phyloP scores from a whole-genome alignment of 64 coral and sea anemone species.

The Actinia tenebrosa region DNA sequence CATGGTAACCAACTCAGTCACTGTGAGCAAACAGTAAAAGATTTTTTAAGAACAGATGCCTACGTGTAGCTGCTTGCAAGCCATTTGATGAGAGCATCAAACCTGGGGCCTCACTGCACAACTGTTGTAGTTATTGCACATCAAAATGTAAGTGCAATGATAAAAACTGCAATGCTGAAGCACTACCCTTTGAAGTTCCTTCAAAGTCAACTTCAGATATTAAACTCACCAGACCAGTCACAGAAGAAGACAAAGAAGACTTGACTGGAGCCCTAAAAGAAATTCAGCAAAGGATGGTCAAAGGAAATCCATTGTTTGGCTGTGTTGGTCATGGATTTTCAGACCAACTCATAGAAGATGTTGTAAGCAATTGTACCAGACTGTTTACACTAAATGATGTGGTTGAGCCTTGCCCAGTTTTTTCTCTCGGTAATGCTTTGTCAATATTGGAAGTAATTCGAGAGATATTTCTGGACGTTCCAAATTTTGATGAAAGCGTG shows the following conservation, averaged over 20 bases:
- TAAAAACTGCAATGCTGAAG: not conserved
- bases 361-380: not conserved
- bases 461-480: slow-evolving; percentile 39
- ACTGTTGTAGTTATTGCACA: slow-evolving; percentile 42
- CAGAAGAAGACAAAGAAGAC: slow-evolving; percentile 8
- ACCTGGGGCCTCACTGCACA: slow-evolving; percentile 24
- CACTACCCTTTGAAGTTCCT: not conserved
- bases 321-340: slow-evolving; percentile 17
- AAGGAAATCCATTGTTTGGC: not conserved
- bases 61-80: slow-evolving; percentile 27
- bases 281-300: not conserved
- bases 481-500: slow-evolving; percentile 46
- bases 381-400: slow-evolving; percentile 29
- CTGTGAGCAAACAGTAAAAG: slow-evolving; percentile 6
- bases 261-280: not conserved
- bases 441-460: slow-evolving; percentile 23
- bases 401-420: not conserved
- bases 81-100: slow-evolving; percentile 26
- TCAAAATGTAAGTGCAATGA: not conserved
- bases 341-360: slow-evolving; percentile 21
- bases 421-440: slow-evolving; percentile 21
- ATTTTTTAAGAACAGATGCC: slow-evolving; percentile 15
- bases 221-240: not conserved
- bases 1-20: slow-evolving; percentile 39
- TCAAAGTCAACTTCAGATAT: not conserved